Base-by-base conservation (phyloP, 2,113 vertebrate species). In the Cyprinodon tularosa region DNA sequence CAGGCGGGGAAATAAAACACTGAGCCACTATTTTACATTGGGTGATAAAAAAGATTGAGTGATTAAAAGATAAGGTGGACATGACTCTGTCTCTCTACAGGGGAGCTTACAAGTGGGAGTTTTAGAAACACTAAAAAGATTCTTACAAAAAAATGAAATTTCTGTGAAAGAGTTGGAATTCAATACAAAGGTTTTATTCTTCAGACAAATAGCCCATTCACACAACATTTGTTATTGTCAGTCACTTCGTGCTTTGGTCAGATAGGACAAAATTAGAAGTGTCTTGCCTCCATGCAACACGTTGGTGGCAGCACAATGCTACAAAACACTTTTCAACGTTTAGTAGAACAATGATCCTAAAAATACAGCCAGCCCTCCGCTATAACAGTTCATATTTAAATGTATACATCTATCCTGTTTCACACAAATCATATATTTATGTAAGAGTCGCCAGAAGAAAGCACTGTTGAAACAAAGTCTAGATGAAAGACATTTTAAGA, bases 11-110 rank as follows among this genome's bases (percentile, higher is more conserved):
- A 62, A 60, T 10, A 22, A 74, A 68, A 64, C 2, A 20, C 4
- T 10, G 22, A 71, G 42, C 36, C 3, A 66, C 48, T 68, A 69
- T 80, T 69, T 36, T 12, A 57, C 22, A 72, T 69, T 40, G 53
- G 69, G 61, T 36, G 29, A 29, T 29, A 29, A 29, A 29, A 29
- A 29, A 29, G 29, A 29, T 61, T 20, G 3, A 59, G 15, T 62
- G 42, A 12, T 44, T 40, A 50, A 14, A 62, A 62, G 63, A 60
- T 50, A 70, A 72, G 42, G 29, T 40, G 13, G 48, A 22, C 13
- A 11, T 0, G 38, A 20, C 7, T 50, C 2, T 14, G 6, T 57
- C 1, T 48, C 44, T 60, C 29, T 62, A 15, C 3, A 53, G 66
- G 12, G 39, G 57, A 36, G 36, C 57, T 72, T 29, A 17, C 38